Base-by-base conservation (phyloP, 2,797 vertebrate species). In the Ctenochaetus hawaiiensis region DNA sequence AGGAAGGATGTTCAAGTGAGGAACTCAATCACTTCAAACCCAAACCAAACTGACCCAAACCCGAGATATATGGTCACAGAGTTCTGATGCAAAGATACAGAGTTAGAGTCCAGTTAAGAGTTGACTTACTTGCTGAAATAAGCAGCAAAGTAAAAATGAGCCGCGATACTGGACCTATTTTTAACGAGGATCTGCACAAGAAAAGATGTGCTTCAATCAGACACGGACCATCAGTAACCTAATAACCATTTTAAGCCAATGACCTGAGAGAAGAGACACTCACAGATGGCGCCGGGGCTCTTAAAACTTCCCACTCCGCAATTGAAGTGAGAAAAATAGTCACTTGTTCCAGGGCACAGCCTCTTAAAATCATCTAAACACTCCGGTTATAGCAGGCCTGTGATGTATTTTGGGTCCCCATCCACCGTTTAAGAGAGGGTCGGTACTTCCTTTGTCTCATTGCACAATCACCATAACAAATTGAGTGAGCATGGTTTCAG, bases 211-310 rank as follows among this genome's bases (percentile, higher is more conserved):
- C 76, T 79, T 68, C 60, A 71, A 76, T 82, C 73, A 72, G 78
- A 74, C 64, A 78, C 2, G 16, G 77, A 53, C 60, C 80, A 87
- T 83, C 67, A 80, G 72, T 84, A 44, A 84, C 60, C 80, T 83
- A 78, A 84, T 61, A 83, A 87, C 63, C 59, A 3, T 82, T 87
- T 84, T 49, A 85, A 45, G 63, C 58, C 59, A 71, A 20, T 74
- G 77, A 86, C 75, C 80, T 67, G 80, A 67, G 67, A 82, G 60
- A 41, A 58, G 64, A 83, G 75, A 76, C 75, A 14, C 74, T 73
- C 81, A 39, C 71, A 85, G 80, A 83, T 62, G 80, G 75, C 58
- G 57, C 52, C 6, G 4, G 30, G 56, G 63, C 78, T 80, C 52
- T 67, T 78, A 53, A 83, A 83, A 70, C 59, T 14, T 60, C 57